phyloP scores from a whole-genome alignment of 2,113 vertebrate genomes.

The Oreochromis aureus region DNA sequence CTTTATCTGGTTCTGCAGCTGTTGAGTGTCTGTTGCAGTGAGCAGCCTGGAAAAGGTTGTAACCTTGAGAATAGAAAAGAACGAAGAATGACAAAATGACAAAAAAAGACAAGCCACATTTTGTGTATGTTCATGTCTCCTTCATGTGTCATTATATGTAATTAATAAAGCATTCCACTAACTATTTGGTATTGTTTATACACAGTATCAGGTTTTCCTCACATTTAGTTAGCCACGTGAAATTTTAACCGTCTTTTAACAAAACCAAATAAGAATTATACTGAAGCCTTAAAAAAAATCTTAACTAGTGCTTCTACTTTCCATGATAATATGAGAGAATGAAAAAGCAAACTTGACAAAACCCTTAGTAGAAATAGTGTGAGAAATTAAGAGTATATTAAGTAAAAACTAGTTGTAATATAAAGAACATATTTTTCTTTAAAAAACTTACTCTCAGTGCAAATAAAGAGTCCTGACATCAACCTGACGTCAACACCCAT shows the following conservation, averaged over 20 bases:
- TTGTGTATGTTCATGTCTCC: neutral
- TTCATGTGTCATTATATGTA: neutral
- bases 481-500: neutral
- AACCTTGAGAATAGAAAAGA: constrained; percentile 61
- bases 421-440: neutral
- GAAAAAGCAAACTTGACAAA: neutral
- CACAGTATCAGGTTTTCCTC: neutral
- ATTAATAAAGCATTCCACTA: neutral
- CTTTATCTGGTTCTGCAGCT: neutral
- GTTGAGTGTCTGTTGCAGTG: constrained; percentile 66
- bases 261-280: neutral
- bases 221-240: neutral
- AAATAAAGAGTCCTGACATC: neutral
- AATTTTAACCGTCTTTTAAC: neutral
- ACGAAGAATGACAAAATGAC: neutral
- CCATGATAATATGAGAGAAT: neutral
- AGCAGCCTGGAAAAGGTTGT: constrained; percentile 89
- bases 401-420: neutral
- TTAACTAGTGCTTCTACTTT: neutral
- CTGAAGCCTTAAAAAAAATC: neutral
- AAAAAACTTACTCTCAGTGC: neutral
- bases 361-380: neutral
- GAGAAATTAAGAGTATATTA: neutral
- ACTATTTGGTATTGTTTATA: neutral
- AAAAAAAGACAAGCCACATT: neutral